Conservation (phyloP, 2,888 invertebrate species). For the Stegana nigrithorax region DNA sequence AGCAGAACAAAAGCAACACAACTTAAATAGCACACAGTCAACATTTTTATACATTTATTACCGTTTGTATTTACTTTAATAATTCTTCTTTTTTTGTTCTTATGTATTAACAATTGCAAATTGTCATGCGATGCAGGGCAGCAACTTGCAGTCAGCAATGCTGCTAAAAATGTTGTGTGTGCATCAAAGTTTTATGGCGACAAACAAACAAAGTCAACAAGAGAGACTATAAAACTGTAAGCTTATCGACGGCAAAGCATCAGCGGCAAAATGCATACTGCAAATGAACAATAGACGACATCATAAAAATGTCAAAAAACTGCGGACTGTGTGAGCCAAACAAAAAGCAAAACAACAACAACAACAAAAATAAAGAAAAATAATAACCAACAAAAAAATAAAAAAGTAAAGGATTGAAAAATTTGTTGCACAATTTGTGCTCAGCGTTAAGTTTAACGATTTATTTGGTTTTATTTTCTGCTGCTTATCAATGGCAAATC, state of each 20-base stretch:
- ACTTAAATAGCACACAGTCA: too few species aligned
- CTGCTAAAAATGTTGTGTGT: too few species aligned
- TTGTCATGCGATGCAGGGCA: slow-evolving; percentile 8
- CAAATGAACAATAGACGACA: slow-evolving; percentile 14
- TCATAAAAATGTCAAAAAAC: slow-evolving; percentile 10
- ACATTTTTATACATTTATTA: too few species aligned
- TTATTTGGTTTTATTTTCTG: not conserved
- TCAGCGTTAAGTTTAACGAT: not conserved
- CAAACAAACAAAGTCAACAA: not conserved
- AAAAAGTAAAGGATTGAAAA: slow-evolving; percentile 7
- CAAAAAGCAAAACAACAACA: not conserved
- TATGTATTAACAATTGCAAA: slow-evolving; percentile 5
- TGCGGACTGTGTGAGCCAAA: not conserved
- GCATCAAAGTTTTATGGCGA: not conserved
- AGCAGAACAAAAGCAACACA: too few species aligned
- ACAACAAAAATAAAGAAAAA: not conserved
- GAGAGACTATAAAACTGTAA: not conserved
- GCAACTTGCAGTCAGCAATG: too few species aligned
- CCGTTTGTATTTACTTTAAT: too few species aligned
- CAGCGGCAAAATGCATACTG: not conserved
- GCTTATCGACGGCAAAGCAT: slow-evolving; percentile 10
- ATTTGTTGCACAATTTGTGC: not conserved
- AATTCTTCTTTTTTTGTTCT: not conserved
- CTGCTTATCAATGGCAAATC: too few species aligned
- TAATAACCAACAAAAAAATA: not conserved